Percentiles rank a stretch among this genome's conserved stretches.
Evolutionary conservation across 2,797 vertebrate species (phyloP).

Genomic region (Nannoperca australis): DNA sequence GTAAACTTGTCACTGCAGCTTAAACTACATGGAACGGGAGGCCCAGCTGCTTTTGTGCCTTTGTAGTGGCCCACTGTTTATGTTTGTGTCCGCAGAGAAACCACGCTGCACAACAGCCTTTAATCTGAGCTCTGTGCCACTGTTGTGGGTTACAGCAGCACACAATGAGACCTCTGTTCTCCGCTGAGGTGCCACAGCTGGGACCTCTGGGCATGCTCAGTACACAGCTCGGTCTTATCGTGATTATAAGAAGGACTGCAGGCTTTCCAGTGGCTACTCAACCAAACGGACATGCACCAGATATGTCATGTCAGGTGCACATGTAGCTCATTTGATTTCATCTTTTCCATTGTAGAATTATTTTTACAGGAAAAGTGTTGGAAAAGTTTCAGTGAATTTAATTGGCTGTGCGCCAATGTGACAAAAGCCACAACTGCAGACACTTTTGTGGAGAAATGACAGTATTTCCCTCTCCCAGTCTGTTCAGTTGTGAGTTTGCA

Average conservation of each 20-base stretch:
- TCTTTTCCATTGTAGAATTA: slow-evolving; percentile 6
- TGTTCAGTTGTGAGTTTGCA: background rate
- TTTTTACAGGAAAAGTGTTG: slow-evolving; percentile 4
- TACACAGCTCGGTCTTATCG: slow-evolving; percentile 57
- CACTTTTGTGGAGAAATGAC: background rate
- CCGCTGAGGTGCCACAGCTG: slow-evolving; percentile 70
- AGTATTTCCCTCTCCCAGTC: background rate
- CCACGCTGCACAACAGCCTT: slow-evolving; percentile 57
- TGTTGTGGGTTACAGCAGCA: slow-evolving; percentile 73
- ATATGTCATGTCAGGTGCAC: slow-evolving; percentile 10
- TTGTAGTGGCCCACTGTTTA: slow-evolving; percentile 64
- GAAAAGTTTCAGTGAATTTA: slow-evolving; percentile 1
- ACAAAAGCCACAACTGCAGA: background rate
- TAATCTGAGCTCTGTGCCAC: slow-evolving; percentile 71
- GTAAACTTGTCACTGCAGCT: slow-evolving; percentile 13
- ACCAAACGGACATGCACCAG: slow-evolving; percentile 18
- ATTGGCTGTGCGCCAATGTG: slow-evolving; percentile 5
- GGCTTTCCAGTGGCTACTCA: slow-evolving; percentile 34
- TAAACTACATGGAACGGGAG: slow-evolving; percentile 41
- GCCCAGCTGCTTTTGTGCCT: slow-evolving; percentile 49
- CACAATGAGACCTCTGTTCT: slow-evolving; percentile 79
- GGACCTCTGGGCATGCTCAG: slow-evolving; percentile 76
- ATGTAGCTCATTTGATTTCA: slow-evolving; percentile 30
- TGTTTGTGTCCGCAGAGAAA: slow-evolving; percentile 65
- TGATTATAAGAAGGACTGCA: slow-evolving; percentile 38